A percentile compares a stretch with the other conserved stretches of the same genome.
Conservation (phyloP, 2,113 vertebrate genomes). For the Cathartes aura region DNA sequence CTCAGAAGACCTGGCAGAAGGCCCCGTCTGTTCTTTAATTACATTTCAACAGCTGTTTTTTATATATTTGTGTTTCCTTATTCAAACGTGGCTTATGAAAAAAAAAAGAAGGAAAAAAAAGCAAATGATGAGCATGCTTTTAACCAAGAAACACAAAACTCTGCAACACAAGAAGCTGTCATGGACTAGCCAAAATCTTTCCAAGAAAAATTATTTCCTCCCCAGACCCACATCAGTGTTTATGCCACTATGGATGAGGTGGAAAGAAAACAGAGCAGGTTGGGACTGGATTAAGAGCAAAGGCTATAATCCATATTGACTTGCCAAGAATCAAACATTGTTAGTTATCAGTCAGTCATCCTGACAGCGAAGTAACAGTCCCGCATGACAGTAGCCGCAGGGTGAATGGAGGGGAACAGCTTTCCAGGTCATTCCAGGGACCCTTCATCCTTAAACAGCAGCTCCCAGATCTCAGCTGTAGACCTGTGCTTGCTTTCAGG, state of each 20-base stretch:
- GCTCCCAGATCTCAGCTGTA: background rate
- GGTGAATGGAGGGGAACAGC: background rate
- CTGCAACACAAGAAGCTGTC: slow-evolving; percentile 26
- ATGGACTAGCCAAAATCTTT: slow-evolving; percentile 16
- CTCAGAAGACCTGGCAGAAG: slow-evolving; percentile 62
- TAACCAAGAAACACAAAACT: slow-evolving; percentile 35
- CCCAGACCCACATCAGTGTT: background rate
- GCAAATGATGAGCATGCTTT: slow-evolving; percentile 38
- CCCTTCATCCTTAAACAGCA: background rate
- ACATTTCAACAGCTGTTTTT: slow-evolving; percentile 75
- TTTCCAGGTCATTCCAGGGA: background rate
- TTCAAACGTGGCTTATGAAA: slow-evolving; percentile 38
- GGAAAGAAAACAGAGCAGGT: background rate
- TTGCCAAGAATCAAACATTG: background rate
- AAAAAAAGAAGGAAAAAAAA: background rate
- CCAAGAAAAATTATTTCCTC: slow-evolving; percentile 38
- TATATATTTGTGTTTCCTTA: slow-evolving; percentile 71
- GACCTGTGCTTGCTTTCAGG: background rate
- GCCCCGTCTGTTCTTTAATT: slow-evolving; percentile 68
- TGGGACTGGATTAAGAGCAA: background rate
- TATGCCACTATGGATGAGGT: background rate
- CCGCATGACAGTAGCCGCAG: background rate
- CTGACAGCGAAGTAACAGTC: background rate
- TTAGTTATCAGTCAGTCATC: background rate
- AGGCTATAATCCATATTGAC: background rate